Percentiles rank a stretch among this genome's conserved stretches.
Evolutionary conservation across 2,888 invertebrate species (phyloP).

Genomic region (Stenolophus ochropezus): DNA sequence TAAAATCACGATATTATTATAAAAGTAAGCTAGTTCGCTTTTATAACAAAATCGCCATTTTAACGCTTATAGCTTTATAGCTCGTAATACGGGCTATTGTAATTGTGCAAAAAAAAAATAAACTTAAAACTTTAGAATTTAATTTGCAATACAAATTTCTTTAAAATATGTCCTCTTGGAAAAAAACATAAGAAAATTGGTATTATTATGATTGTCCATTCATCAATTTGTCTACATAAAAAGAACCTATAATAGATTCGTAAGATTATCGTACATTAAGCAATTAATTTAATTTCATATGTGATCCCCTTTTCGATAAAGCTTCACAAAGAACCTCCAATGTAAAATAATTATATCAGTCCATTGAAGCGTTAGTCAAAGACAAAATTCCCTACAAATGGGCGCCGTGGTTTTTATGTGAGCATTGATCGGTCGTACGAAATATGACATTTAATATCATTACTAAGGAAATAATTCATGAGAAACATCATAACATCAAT

Average conservation of each 20-base stretch:
- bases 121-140: too few species aligned
- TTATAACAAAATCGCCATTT: too few species aligned
- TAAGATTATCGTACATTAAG: neutral
- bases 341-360: slow-evolving; percentile 21
- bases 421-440: slow-evolving; percentile 15
- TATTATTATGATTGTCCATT: neutral
- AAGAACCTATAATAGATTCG: neutral
- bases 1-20: too few species aligned
- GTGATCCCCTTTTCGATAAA: neutral
- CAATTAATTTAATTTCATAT: neutral
- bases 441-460: slow-evolving; percentile 32
- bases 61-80: too few species aligned
- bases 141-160: too few species aligned
- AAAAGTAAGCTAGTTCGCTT: too few species aligned
- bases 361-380: neutral
- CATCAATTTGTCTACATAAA: neutral
- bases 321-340: neutral
- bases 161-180: too few species aligned
- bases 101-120: too few species aligned
- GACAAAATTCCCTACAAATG: slow-evolving; percentile 16
- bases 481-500: slow-evolving; percentile 7
- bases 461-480: slow-evolving; percentile 25
- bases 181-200: too few species aligned
- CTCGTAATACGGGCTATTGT: too few species aligned
- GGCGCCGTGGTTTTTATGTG: neutral